Evolutionary conservation across 2,888 invertebrate genomes (phyloP).

Genomic region (Plebejus melissa): DNA sequence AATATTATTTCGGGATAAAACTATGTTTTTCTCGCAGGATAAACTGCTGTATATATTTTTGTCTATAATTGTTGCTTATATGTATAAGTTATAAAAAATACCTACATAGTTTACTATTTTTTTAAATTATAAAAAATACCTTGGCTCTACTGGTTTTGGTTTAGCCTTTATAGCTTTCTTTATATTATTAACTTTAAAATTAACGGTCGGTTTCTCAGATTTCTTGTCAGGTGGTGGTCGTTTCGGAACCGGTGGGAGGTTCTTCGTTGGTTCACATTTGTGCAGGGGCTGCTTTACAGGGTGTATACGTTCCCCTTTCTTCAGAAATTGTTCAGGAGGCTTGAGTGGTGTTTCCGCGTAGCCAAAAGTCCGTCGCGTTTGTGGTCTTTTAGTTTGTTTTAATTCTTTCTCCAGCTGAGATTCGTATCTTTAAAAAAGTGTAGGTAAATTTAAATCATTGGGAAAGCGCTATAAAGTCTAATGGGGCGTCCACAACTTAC

Average conservation of each 20-base stretch:
- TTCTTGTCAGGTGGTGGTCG: constrained; percentile 54
- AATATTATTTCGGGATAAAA: no score
- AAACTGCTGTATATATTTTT: no score
- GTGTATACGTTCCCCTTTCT: constrained; percentile 79
- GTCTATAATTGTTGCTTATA: no score
- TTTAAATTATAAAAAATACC: constrained; percentile 43
- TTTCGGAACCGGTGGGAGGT: constrained; percentile 71
- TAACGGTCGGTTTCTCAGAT: constrained; percentile 57
- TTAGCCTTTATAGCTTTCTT: constrained; percentile 74
- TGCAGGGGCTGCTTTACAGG: constrained; percentile 61
- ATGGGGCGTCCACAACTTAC: no score
- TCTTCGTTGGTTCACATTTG: constrained; percentile 55
- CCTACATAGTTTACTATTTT: no score
- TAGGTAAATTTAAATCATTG: background rate
- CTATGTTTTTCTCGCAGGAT: no score
- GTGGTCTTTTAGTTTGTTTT: constrained; percentile 61
- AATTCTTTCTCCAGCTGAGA: constrained; percentile 72
- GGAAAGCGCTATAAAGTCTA: no score
- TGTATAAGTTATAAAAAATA: no score
- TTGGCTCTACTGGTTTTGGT: constrained; percentile 76
- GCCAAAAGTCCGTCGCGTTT: constrained; percentile 82
- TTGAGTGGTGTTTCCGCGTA: constrained; percentile 80
- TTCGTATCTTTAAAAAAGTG: constrained; percentile 57
- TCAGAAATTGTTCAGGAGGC: constrained; percentile 80
- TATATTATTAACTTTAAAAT: constrained; percentile 81